Evolutionary conservation across 2,797 vertebrate species (phyloP).

Genomic region (Acipenser ruthenus): DNA sequence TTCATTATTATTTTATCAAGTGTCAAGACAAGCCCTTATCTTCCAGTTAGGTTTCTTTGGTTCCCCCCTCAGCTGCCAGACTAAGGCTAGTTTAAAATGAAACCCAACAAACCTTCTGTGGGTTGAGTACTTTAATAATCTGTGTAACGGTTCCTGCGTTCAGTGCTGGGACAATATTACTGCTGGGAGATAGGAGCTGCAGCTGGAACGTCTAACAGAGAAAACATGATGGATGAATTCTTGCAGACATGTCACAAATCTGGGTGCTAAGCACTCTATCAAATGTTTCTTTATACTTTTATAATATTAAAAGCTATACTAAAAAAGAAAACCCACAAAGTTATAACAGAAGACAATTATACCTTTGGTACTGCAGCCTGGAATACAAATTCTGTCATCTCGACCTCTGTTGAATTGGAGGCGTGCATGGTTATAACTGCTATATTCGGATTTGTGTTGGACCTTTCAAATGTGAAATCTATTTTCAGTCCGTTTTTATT

Average conservation of each 20-base stretch:
- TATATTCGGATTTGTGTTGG: conserved; percentile 90
- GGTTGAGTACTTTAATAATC: conserved; percentile 97
- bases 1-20: too few relatives aligned
- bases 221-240: conserved; percentile 6
- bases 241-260: too few relatives aligned
- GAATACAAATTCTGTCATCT: conserved; percentile 98
- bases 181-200: conserved; percentile 98
- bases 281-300: background rate
- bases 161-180: conserved; percentile 90
- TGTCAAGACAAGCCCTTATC: too few relatives aligned
- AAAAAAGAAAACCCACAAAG: background rate
- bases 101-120: conserved; percentile 80
- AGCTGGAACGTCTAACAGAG: conserved; percentile 91
- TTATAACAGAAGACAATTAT: conserved; percentile 18
- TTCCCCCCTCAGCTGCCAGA: too few relatives aligned
- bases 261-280: background rate
- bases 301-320: background rate
- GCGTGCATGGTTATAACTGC: conserved; percentile 97
- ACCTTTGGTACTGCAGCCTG: conserved; percentile 99
- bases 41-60: too few relatives aligned
- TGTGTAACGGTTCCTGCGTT: conserved; percentile 95
- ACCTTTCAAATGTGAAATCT: conserved; percentile 95
- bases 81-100: background rate
- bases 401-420: conserved; percentile 87
- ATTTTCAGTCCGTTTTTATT: conserved; percentile 98